Evolutionary conservation across 2,888 invertebrate species (phyloP), one percentile per base, ranked within the genome.

Genomic region (Tetragonisca angustula): DNA sequence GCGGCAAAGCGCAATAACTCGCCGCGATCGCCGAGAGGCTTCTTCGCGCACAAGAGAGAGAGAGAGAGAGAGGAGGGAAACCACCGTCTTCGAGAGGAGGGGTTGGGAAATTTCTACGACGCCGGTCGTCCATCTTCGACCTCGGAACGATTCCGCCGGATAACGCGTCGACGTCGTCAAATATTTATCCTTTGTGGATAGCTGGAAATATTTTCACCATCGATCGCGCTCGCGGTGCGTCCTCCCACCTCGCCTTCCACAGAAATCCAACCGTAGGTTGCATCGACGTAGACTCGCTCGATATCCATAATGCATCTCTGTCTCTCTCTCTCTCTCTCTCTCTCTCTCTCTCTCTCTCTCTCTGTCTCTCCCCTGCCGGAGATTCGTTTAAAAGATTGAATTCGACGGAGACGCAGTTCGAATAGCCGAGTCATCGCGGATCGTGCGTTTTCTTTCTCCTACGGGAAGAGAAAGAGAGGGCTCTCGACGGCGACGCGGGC

Each of bases 331-430:
- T 6, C 36, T 36, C 36, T 9, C 43, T 43, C 9, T 43, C 36
- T 9, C 9, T 43, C 36, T 36, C 32, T 32, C 32, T 9, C 4
- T 36, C 9, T 6, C 36, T 36, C 36, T 9, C 43, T 43, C 43
- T 2, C 43, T 43, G 43, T 43, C 43, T 43, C 43, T 56, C n/a
- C 67, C 59, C 72, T 71, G 24, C 24, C 36, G 76, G 67, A 69
- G 69, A 73, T 83, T 68, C 83, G 71, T 77, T 77, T 82, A 59
- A 82, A 82, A 82, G 81, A 83, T 83, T 83, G 83, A 82, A 82
- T 70, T 59, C 62, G 59, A 69, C 65, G 69, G 82, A 50, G 54
- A 67, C 54, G 67, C 70, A 36, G 54, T 36, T 19, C 52, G 65
- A 36, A 64, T 32, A 49, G 43, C 24, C 65, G 75, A 21, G 67